Percentiles rank a stretch among this genome's conserved stretches.
Conservation (phyloP, 2,888 invertebrate species). For the Eudasyphora cyanicolor region DNA sequence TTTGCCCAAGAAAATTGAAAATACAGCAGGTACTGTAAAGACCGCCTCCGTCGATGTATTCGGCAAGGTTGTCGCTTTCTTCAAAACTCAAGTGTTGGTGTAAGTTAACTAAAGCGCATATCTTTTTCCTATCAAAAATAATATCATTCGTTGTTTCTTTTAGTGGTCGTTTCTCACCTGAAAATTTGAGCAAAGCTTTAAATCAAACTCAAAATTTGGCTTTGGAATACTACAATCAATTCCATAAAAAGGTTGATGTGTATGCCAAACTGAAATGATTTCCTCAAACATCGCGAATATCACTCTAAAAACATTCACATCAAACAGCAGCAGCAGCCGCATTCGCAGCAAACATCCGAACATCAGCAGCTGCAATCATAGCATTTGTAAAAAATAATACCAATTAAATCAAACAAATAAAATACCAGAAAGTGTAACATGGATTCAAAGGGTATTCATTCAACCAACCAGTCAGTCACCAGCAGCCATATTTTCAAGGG, state of each 20-base stretch:
- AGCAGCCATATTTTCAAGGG: conserved; percentile 46
- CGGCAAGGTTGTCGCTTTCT: conserved; percentile 82
- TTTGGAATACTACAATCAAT: conserved; percentile 86
- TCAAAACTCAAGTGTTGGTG: conserved; percentile 89
- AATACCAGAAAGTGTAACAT: conserved; percentile 34
- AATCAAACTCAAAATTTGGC: conserved; percentile 86
- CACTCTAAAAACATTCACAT: conserved; percentile 47
- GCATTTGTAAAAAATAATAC: conserved; percentile 58
- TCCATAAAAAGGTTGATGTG: conserved; percentile 88
- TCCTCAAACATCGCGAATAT: conserved; percentile 33
- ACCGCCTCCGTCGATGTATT: conserved; percentile 81
- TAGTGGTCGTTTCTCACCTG: conserved; percentile 90
- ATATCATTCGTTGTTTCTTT: background rate
- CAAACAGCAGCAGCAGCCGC: conserved; percentile 34
- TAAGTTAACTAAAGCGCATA: conserved; percentile 81
- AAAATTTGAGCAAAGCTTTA: conserved; percentile 86
- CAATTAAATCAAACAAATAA: conserved; percentile 6
- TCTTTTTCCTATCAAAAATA: conserved; percentile 1
- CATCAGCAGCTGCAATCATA: conserved; percentile 58
- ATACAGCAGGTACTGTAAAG: conserved; percentile 80
- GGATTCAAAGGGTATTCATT: conserved; percentile 17
- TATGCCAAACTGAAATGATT: conserved; percentile 87
- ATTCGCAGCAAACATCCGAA: background rate
- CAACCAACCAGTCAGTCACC: conserved; percentile 8
- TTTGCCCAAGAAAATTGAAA: conserved; percentile 84